phyloP scores from a whole-genome alignment of 2,888 invertebrate genomes.

The Habroteleia sp. region DNA sequence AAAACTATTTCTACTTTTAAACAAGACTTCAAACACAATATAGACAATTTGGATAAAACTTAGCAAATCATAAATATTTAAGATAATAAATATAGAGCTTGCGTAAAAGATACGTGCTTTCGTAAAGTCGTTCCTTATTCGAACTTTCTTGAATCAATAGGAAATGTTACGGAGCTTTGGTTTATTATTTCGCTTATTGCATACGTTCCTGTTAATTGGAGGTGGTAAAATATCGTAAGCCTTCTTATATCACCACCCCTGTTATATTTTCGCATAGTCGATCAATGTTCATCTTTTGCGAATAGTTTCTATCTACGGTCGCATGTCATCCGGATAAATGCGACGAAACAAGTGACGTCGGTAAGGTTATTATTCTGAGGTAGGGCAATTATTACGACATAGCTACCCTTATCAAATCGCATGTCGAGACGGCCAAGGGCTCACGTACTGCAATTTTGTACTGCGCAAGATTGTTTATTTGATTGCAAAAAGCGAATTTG shows the following conservation, averaged over 20 bases:
- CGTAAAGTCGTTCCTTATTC: not conserved
- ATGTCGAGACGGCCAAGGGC: not conserved
- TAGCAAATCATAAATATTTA: too few species aligned
- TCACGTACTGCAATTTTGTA: not conserved
- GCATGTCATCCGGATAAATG: conserved; percentile 74
- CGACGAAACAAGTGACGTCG: conserved; percentile 77
- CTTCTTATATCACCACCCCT: conserved; percentile 72
- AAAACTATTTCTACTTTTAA: too few species aligned
- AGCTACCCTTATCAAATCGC: conserved; percentile 24
- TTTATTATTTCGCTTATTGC: conserved; percentile 18
- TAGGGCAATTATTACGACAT: conserved; percentile 62
- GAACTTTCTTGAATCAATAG: not conserved
- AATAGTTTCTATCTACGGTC: conserved; percentile 51
- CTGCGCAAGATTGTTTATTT: not conserved
- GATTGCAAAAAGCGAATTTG: not conserved
- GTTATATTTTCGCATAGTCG: conserved; percentile 56
- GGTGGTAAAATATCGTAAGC: conserved; percentile 75
- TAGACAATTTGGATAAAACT: too few species aligned
- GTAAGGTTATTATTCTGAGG: conserved; percentile 75
- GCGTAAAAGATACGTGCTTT: too few species aligned
- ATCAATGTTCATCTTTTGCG: conserved; percentile 53
- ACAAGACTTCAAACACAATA: too few species aligned
- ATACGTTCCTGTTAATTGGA: conserved; percentile 75
- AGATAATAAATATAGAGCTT: too few species aligned
- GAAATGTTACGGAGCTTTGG: not conserved